Base-by-base conservation (phyloP, 2,797 vertebrate genomes). In the Phataginus tetradactyla region DNA sequence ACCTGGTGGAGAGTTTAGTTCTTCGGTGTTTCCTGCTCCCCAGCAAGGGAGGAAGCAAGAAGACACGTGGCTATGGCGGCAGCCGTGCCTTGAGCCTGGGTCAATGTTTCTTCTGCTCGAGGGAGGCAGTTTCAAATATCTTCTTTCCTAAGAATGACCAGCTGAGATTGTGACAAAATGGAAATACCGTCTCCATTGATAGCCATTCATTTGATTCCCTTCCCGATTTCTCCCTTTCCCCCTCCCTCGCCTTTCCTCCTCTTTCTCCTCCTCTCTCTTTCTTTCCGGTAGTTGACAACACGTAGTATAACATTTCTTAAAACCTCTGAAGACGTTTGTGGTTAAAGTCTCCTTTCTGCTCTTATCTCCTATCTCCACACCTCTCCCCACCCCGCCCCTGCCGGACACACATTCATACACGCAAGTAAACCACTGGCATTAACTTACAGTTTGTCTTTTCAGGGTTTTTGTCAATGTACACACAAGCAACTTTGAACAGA, bases 221-320 rank as follows among this genome's bases (percentile, higher is more conserved):
- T 57, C 39, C 37, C 2, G 45, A 45, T 45, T 45, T 42, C 57
- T 12, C 14, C 34, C 25, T 21, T 9, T 42, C 9, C 25, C 17
- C 21, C 25, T 20, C 27, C 11, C 20, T 13, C 29, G 0, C 7
- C 6, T 69, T 37, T 55, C 17, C 18, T 39, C 17, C 1, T 4
- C 17, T 2, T 2, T 2, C 9, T 15, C 4, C 1, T 5, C 10
- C 15, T 20, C 4, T 23, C 14, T 25, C 2, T 23, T 20, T 32
- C 42, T 80, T 27, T n/a, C 42, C 55, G 39, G 53, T 63, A 63
- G 74, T 42, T 72, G 74, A 53, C 64, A 42, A 80, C 15, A 79
- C 25, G n/a, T 18, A 59, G 5, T 6, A 57, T 77, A 29, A 10
- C 53, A n/a, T 3, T n/a, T 20, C 39, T 87, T 42, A 53, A 87